Conservation (phyloP, 2,888 invertebrate species). For the Ophion obscuratus region DNA sequence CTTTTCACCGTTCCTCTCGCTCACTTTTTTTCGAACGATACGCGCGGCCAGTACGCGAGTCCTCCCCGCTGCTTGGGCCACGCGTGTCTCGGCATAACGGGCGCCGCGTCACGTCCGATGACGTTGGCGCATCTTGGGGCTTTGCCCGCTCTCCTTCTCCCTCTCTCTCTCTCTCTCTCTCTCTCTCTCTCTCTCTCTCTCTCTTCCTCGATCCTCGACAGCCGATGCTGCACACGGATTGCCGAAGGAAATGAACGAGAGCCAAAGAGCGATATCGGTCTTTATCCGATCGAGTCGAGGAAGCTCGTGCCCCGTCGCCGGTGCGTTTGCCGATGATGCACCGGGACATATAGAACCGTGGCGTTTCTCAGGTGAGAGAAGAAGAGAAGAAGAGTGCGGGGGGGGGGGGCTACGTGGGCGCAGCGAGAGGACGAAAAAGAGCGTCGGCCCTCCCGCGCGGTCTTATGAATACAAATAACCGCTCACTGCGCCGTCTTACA, state of each 20-base stretch:
- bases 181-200: slow-evolving; percentile 36
- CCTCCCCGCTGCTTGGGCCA: slow-evolving; percentile 59
- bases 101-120: slow-evolving; percentile 71
- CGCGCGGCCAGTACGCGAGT: slow-evolving; percentile 46
- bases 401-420: slow-evolving; percentile 37
- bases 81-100: slow-evolving; percentile 68
- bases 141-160: slow-evolving; percentile 20
- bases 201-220: slow-evolving; percentile 9
- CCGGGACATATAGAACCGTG: slow-evolving; percentile 24
- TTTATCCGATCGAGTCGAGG: slow-evolving; percentile 52
- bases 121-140: slow-evolving; percentile 69
- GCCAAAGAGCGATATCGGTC: slow-evolving; percentile 27
- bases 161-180: slow-evolving; percentile 4
- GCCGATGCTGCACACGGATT: slow-evolving; percentile 19
- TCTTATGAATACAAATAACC: slow-evolving; percentile 84
- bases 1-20: slow-evolving; percentile 11
- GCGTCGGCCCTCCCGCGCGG: slow-evolving; percentile 83
- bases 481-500: slow-evolving; percentile 83
- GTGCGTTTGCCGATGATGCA: slow-evolving; percentile 46
- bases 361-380: slow-evolving; percentile 38
- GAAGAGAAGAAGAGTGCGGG: slow-evolving; percentile 10
- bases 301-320: slow-evolving; percentile 27
- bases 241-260: slow-evolving; percentile 33
- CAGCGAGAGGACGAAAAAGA: slow-evolving; percentile 67
- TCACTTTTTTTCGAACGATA: slow-evolving; percentile 24